Conservation (phyloP, 2,113 vertebrate species). For the Lanius collurio region DNA sequence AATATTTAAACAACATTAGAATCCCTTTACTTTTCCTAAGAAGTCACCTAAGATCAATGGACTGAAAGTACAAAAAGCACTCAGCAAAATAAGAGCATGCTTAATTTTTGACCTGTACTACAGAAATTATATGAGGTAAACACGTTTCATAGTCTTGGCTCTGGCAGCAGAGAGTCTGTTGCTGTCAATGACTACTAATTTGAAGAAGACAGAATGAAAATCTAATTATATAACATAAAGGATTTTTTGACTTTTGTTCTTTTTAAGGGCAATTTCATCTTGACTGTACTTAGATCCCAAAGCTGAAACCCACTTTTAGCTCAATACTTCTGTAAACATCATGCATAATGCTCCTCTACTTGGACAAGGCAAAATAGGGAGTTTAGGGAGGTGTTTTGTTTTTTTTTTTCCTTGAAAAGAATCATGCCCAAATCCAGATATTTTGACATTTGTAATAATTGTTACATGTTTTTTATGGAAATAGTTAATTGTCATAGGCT, state of each 20-base stretch:
- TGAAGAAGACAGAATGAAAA: neutral
- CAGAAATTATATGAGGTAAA: neutral
- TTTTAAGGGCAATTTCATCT: neutral
- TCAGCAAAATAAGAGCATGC: neutral
- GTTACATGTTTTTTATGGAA: neutral
- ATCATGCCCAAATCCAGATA: neutral
- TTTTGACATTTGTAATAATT: neutral
- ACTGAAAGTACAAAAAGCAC: neutral
- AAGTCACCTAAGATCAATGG: neutral
- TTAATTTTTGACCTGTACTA: neutral
- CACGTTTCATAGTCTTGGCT: neutral
- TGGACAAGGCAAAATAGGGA: fast-evolving
- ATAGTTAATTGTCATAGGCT: neutral
- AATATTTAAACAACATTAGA: constrained; percentile 4
- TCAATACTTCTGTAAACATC: neutral
- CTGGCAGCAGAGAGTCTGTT: neutral
- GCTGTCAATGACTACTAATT: neutral
- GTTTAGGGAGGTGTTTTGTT: fast-evolving
- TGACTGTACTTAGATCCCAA: neutral
- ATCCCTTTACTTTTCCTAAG: neutral
- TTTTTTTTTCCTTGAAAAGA: neutral
- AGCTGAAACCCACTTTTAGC: neutral
- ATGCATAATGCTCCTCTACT: neutral
- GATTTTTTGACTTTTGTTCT: neutral
- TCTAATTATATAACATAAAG: neutral